Conservation (phyloP, 2,888 invertebrate species). For the Syrista parreyssii region DNA sequence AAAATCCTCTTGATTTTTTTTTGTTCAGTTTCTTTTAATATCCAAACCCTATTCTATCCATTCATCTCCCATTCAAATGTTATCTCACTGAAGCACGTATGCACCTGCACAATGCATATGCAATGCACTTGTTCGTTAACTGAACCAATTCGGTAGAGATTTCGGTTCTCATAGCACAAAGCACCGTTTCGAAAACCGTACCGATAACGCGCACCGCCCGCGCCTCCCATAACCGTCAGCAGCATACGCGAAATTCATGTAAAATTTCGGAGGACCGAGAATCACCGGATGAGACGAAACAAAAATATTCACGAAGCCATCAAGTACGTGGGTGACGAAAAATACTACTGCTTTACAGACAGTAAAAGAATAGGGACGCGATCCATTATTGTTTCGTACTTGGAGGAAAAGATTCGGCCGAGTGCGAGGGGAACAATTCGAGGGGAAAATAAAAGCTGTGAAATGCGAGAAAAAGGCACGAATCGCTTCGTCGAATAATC, state of each 20-base stretch:
- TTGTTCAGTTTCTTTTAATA: background rate
- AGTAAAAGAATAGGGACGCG: no score
- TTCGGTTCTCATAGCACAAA: background rate
- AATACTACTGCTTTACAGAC: no score
- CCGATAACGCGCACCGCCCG: background rate
- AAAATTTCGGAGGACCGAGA: background rate
- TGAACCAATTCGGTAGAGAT: no score
- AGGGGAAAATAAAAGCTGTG: background rate
- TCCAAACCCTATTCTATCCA: background rate
- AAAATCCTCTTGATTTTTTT: background rate
- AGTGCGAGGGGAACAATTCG: background rate
- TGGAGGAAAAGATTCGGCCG: background rate
- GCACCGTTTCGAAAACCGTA: background rate
- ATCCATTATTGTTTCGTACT: background rate
- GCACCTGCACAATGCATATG: background rate
- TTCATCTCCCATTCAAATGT: background rate
- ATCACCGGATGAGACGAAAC: background rate
- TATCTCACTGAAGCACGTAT: background rate
- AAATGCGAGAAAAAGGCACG: background rate
- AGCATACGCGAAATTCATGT: background rate
- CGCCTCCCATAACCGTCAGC: background rate
- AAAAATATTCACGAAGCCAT: no score
- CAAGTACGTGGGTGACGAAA: no score
- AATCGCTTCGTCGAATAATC: background rate
- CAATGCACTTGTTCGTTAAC: no score